Evolutionary conservation across 2,797 vertebrate species (phyloP).

Genomic region (Odontamblyopus lacepedii): DNA sequence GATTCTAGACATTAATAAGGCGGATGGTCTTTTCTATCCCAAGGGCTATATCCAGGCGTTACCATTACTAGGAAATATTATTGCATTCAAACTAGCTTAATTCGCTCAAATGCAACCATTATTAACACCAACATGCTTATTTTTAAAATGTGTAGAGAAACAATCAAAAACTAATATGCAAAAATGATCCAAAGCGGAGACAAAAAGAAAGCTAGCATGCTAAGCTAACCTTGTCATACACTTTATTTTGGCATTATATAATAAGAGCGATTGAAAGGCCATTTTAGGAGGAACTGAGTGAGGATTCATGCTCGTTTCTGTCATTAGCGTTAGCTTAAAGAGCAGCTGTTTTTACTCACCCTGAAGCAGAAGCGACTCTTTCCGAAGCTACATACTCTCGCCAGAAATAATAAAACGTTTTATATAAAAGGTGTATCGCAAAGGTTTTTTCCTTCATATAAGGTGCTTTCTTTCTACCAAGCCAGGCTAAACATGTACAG

Average conservation of each 20-base stretch:
- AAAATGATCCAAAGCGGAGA: constrained; percentile 66
- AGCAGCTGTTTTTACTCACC: constrained; percentile 75
- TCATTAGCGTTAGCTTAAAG: constrained; percentile 65
- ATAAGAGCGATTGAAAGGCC: constrained; percentile 43
- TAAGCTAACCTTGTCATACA: constrained; percentile 56
- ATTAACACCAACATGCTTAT: constrained; percentile 49
- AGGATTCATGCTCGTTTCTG: constrained; percentile 69
- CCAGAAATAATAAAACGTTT: constrained; percentile 74
- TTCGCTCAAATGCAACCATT: constrained; percentile 56
- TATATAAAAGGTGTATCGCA: constrained; percentile 66
- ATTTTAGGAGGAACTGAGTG: constrained; percentile 64
- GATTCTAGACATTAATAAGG: constrained; percentile 45
- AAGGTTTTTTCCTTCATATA: constrained; percentile 74
- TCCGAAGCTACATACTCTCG: constrained; percentile 72
- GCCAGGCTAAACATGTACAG: constrained; percentile 72
- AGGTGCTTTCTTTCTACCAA: constrained; percentile 78
- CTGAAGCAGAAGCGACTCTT: constrained; percentile 76
- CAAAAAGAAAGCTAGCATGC: constrained; percentile 57
- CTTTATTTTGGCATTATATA: constrained; percentile 46
- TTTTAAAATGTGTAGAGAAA: constrained; percentile 62
- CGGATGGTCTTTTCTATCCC: constrained; percentile 58
- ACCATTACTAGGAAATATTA: constrained; percentile 51
- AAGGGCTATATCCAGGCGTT: constrained; percentile 78
- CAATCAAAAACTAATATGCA: constrained; percentile 80
- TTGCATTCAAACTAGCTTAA: constrained; percentile 63